A percentile compares a stretch with the other conserved stretches of the same genome.
phyloP scores from a whole-genome alignment of 2,113 vertebrate species.

The Pao palembangensis region DNA sequence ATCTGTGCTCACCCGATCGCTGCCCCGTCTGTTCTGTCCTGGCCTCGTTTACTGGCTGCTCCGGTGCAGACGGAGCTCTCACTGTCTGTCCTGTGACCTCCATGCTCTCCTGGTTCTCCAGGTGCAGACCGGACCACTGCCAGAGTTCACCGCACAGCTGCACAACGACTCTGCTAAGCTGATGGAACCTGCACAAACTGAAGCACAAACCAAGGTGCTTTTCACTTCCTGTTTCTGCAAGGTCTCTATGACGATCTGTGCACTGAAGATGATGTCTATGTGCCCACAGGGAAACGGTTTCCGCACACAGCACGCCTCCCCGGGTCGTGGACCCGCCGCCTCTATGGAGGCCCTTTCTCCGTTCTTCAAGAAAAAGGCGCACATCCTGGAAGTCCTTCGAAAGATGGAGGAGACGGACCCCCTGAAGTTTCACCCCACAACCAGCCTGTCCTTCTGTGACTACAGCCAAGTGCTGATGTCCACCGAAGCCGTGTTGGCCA shows the following conservation, averaged over 20 bases:
- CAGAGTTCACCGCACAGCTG: slow-evolving; percentile 71
- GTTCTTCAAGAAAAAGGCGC: slow-evolving; percentile 94
- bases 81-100: no score
- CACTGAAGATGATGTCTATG: slow-evolving; percentile 34
- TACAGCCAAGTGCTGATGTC: slow-evolving; percentile 75
- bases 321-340: slow-evolving; percentile 63
- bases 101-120: slow-evolving; percentile 1
- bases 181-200: slow-evolving; percentile 69
- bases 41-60: not conserved
- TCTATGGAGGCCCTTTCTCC: slow-evolving; percentile 90
- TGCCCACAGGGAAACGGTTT: slow-evolving; percentile 69
- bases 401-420: slow-evolving; percentile 91
- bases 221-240: no score
- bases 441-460: slow-evolving; percentile 72
- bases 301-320: slow-evolving; percentile 71
- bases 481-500: slow-evolving; percentile 67
- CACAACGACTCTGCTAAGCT: slow-evolving; percentile 70
- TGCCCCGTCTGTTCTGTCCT: no score
- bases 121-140: slow-evolving; percentile 71
- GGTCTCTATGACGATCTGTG: not conserved
- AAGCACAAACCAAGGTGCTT: slow-evolving; percentile 77
- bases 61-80: not conserved
- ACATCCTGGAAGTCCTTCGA: slow-evolving; percentile 91
- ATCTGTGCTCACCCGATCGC: no score
- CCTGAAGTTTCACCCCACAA: slow-evolving; percentile 70